These are phyloP conservation scores for Ispidina picta DNA, from an alignment of 2,797 vertebrate species.

Conservation along the genomic window DNA sequence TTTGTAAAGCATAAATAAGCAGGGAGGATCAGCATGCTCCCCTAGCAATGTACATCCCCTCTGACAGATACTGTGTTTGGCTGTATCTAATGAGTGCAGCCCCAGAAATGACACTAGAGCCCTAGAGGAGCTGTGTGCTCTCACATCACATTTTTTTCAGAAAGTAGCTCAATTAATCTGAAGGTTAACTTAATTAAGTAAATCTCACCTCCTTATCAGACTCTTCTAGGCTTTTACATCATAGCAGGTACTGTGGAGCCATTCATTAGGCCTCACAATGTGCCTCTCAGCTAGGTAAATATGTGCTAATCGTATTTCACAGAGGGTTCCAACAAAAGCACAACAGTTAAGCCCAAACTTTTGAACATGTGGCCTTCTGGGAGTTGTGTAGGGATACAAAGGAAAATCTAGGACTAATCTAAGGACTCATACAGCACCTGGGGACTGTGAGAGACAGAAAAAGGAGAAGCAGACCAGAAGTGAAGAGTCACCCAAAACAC, in stretches of 20 bases:
- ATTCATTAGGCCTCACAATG: neutral
- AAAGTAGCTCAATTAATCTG: slow-evolving; percentile 32
- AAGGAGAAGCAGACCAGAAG: neutral
- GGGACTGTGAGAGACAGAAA: accelerated
- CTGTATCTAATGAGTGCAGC: neutral
- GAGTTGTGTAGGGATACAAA: neutral
- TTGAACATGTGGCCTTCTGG: neutral
- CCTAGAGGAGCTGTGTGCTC: neutral
- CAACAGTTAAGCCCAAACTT: neutral
- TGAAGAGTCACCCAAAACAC: accelerated
- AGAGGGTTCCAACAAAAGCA: neutral
- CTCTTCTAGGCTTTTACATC: neutral
- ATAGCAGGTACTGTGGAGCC: neutral
- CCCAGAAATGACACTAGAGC: neutral
- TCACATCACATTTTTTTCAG: neutral
- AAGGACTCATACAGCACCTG: neutral
- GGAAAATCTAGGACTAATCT: neutral
- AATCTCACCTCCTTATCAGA: slow-evolving; percentile 30
- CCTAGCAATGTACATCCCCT: neutral
- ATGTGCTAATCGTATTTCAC: neutral
- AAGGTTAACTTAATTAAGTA: slow-evolving; percentile 51
- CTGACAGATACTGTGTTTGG: neutral
- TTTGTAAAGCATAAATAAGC: slow-evolving; percentile 53
- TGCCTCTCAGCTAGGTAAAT: slow-evolving; percentile 18
- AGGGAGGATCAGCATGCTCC: neutral